Base-by-base conservation (phyloP, 2,113 vertebrate species). In the Setophaga coronata region DNA sequence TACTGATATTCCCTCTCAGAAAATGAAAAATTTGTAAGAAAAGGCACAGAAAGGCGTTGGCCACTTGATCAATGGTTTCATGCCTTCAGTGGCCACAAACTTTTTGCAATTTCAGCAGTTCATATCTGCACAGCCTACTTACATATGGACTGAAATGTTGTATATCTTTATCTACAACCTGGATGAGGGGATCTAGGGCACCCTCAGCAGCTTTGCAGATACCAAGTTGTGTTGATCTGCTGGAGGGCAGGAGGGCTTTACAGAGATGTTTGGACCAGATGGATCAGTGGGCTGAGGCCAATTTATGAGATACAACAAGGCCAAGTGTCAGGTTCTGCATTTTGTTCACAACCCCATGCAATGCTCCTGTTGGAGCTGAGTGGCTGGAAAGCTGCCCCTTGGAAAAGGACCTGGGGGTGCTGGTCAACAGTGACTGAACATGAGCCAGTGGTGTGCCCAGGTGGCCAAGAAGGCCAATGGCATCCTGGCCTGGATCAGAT, bases 101-200 rank as follows among this genome's bases (percentile, higher is more conserved):
- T 5, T 51, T 40, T 82, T 87, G 26, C 26, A 36, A 7, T 71
- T 91, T 89, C 74, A 74, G 38, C 19, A 58, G 18, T 71, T 74
- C 28, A 17, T 53, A 11, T 45, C 20, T 15, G 23, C 29, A 62
- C 40, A 56, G 20, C 7, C 56, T 61, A 17, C 28, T 53, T 81
- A 57, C 4, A 6, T 34, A 15, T 10, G 29, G 33, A 33, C 29
- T 56, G 47, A 64, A 54, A 60, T 80, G 14, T 6, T 58, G 8
- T 16, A 8, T 33, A 20, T 56, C 62, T 83, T 48, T 20, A 14
- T 56, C 11, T n/a, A 2, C 18, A 48, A 0, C 62, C 56, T 70
- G 79, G 34, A 36, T 0, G 0, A 48, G 25, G 40, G 26, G 4
- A 42, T 70, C 18, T 16, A 28, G 62, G 54, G 34, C 34, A 62